phyloP scores from a whole-genome alignment of 2,888 invertebrate species.

The Automeris io region DNA sequence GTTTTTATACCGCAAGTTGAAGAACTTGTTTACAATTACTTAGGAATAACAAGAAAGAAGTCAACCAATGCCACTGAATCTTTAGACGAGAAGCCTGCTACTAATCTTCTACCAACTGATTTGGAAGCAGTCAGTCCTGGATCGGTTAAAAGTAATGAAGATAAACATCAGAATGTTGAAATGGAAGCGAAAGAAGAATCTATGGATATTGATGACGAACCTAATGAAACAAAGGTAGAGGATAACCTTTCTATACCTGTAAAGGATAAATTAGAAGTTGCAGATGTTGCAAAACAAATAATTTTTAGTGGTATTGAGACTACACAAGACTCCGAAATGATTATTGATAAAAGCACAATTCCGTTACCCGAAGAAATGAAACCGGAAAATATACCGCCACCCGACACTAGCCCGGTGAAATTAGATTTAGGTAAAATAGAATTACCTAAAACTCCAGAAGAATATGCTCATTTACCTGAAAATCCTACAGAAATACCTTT shows the following conservation, averaged over 20 bases:
- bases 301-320: conserved; percentile 71
- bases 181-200: conserved; percentile 25
- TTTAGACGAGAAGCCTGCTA: conserved; percentile 47
- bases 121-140: conserved; percentile 89
- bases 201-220: conserved; percentile 43
- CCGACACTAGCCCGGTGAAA: conserved; percentile 66
- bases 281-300: conserved; percentile 44
- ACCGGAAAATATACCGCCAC: conserved; percentile 35
- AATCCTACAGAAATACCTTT: conserved; percentile 38
- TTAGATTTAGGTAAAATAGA: conserved; percentile 52
- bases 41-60: conserved; percentile 87
- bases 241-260: conserved; percentile 17
- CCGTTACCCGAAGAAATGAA: conserved; percentile 58
- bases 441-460: conserved; percentile 44
- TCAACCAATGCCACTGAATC: conserved; percentile 39
- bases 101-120: conserved; percentile 83
- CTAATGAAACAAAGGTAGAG: conserved; percentile 29
- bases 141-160: conserved; percentile 80
- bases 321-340: conserved; percentile 40
- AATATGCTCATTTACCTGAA: conserved; percentile 33
- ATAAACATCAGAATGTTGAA: conserved; percentile 46
- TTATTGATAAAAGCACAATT: conserved; percentile 44
- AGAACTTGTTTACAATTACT: conserved; percentile 90
- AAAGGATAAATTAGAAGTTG: conserved; percentile 59
- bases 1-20: conserved; percentile 94